Evolutionary conservation across 1,140 invertebrate genomes (phyloP).

Genomic region (Bombus consobrinus): DNA sequence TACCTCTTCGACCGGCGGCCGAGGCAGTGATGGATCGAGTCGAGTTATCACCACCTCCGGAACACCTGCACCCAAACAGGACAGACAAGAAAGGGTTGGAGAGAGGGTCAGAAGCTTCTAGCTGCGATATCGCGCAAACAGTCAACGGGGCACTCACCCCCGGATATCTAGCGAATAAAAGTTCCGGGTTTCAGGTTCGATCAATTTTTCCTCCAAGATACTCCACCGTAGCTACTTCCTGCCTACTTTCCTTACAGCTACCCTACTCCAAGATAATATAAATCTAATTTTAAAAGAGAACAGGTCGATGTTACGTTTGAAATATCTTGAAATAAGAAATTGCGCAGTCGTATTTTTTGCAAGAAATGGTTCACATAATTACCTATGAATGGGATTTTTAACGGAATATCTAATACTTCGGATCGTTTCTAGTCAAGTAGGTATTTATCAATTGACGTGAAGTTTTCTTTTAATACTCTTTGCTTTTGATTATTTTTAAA

Average conservation of each 20-base stretch:
- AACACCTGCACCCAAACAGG: constrained; percentile 73
- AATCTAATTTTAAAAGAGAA: neutral
- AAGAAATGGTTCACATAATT: neutral
- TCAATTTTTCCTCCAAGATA: neutral
- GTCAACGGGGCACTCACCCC: constrained; percentile 75
- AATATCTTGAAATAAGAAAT: neutral
- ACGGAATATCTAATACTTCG: too few relatives aligned
- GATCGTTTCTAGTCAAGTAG: too few relatives aligned
- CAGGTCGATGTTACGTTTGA: neutral
- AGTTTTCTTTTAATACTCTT: too few relatives aligned
- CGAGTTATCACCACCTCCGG: constrained; percentile 81
- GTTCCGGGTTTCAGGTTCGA: constrained; percentile 48
- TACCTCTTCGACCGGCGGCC: constrained; percentile 69
- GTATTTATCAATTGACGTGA: too few relatives aligned
- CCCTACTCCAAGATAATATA: neutral
- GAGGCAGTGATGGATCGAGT: constrained; percentile 82
- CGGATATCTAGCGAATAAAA: constrained; percentile 78
- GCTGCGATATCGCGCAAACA: constrained; percentile 74
- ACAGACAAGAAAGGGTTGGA: constrained; percentile 54
- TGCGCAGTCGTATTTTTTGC: neutral
- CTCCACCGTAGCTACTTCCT: neutral
- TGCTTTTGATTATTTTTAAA: too few relatives aligned
- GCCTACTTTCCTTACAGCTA: neutral
- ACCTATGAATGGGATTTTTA: neutral
- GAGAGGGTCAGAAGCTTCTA: constrained; percentile 53